Percentiles rank a stretch among this genome's conserved stretches.
These are phyloP conservation scores for Ommatoiulus sabulosus DNA, from an alignment of 2,888 invertebrate species.

Conservation along the genomic window DNA sequence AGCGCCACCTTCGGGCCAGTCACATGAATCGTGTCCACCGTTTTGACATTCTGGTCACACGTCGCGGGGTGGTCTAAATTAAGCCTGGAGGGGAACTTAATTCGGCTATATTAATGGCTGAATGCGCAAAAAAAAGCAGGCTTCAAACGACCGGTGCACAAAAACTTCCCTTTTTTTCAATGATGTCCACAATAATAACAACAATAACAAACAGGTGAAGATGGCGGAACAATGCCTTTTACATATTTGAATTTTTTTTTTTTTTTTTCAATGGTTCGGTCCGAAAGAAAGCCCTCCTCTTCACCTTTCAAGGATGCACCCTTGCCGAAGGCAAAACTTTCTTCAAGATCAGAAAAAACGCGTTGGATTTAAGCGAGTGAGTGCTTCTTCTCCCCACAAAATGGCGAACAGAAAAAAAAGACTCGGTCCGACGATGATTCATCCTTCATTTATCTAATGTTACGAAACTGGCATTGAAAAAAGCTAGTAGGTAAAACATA, in stretches of 20 bases:
- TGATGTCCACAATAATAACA: slow-evolving; percentile 17
- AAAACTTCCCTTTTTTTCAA: not conserved
- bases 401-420: slow-evolving; percentile 4
- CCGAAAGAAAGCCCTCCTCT: slow-evolving; percentile 30
- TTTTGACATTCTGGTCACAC: not conserved
- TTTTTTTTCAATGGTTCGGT: not conserved
- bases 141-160: not conserved
- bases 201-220: slow-evolving; percentile 40
- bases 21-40: not conserved
- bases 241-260: not conserved
- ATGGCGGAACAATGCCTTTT: slow-evolving; percentile 13
- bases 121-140: not conserved
- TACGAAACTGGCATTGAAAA: slow-evolving; percentile 42
- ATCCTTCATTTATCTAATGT: slow-evolving; percentile 49
- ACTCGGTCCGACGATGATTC: slow-evolving; percentile 3
- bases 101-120: not conserved
- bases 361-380: not conserved
- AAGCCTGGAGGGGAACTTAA: not conserved
- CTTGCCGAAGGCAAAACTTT: slow-evolving; percentile 48
- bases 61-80: slow-evolving; percentile 20
- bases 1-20: not conserved
- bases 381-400: not conserved
- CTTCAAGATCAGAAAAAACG: slow-evolving; percentile 15
- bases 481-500: not conserved
- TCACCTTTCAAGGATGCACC: slow-evolving; percentile 51